Percentiles rank a stretch among this genome's conserved stretches.
These are phyloP conservation scores for Cactoblastis cactorum DNA, from an alignment of 2,888 invertebrate genomes.

Conservation along the genomic window DNA sequence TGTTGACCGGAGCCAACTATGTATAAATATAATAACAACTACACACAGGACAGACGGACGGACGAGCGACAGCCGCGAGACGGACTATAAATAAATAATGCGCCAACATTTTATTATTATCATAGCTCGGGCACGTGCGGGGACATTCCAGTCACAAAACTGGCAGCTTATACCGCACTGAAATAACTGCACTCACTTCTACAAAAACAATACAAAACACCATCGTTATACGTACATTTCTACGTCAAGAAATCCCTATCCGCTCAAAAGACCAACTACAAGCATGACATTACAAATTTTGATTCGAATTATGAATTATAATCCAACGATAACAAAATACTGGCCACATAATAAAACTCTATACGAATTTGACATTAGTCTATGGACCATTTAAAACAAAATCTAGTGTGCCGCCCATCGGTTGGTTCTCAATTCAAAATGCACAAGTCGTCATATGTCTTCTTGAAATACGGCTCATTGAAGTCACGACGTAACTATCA, in stretches of 20 bases:
- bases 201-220: constrained; percentile 12
- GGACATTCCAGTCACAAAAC: constrained; percentile 62
- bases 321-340: not conserved
- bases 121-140: constrained; percentile 73
- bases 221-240: not conserved
- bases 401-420: not conserved
- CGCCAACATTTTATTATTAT: constrained; percentile 79
- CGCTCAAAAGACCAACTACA: not conserved
- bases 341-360: constrained; percentile 20
- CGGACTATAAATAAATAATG: constrained; percentile 78
- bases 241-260: not conserved
- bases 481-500: not conserved
- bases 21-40: constrained; percentile 55
- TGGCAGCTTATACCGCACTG: constrained; percentile 54
- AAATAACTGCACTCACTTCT: constrained; percentile 38
- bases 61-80: constrained; percentile 77
- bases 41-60: constrained; percentile 59
- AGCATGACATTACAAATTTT: no score
- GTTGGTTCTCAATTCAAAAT: constrained; percentile 1
- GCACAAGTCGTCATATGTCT: constrained; percentile 6
- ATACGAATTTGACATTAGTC: constrained; percentile 11
- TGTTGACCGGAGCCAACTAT: constrained; percentile 25
- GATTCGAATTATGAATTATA: not conserved
- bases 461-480: not conserved
- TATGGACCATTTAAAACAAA: constrained; percentile 12